Base-by-base conservation (phyloP, 2,113 vertebrate genomes). In the Trinectes maculatus region DNA sequence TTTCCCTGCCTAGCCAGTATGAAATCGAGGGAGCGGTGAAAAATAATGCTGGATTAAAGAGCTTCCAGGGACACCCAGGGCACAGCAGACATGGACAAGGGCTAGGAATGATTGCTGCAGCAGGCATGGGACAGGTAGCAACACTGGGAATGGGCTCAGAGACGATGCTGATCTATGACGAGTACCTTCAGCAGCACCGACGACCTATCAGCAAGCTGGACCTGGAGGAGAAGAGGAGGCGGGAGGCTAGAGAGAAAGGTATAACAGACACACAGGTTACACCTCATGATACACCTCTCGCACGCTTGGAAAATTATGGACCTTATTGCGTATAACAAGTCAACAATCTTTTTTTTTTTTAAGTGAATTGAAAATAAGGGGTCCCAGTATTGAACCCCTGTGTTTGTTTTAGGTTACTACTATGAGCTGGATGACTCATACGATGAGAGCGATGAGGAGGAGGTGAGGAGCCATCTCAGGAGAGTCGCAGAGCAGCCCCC, bases 341-440 rank as follows among this genome's bases (percentile, higher is more conserved):
- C 28, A 55, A 33, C 3, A n/a, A n/a, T n/a, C n/a, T n/a, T n/a
- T n/a, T n/a, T n/a, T n/a, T n/a, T 55, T 36, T 61, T 34, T 48
- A 63, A 22, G n/a, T 39, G 12, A 29, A 51, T 57, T 52, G n/a
- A n/a, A 47, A 5, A 33, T 31, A 28, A 10, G 8, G 21, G 40
- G 19, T 65, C 29, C 42, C 42, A 56, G 16, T 57, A 22, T 12
- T 68, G 42, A 71, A 56, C 8, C 51, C 12, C 8, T 53, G 37
- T 48, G 19, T 60, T 39, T 71, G 47, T 21, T 79, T 8, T 85
- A 99, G 98, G 98, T 68, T 98, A 98, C 85, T 99, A 96, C 88
- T 99, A 99, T 0, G 97, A 99, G 89, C 93, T 98, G 80, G 97
- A 98, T 0, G 97, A 99, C 91, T 99, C 98, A 5, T 99, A 97